Base-by-base conservation (phyloP, 2,113 vertebrate genomes). In the Archocentrus centrarchus region DNA sequence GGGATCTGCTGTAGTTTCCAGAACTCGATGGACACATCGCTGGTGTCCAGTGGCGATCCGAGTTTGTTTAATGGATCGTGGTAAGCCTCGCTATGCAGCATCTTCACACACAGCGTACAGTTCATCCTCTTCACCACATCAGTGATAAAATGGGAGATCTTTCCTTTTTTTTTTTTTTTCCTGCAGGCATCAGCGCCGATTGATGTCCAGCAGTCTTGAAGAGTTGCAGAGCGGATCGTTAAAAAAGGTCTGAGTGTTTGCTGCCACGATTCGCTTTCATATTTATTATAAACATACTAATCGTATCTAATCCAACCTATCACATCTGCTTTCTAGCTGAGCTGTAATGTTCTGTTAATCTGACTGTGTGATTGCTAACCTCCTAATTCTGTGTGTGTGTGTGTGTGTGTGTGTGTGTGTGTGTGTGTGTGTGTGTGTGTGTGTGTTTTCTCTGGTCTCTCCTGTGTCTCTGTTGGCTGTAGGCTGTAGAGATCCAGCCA, bases 181-280 rank as follows among this genome's bases (percentile, higher is more conserved):
- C 68, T 55, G 27, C 90, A 99, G 98, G 96, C 85, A 87, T 60
- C 86, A 89, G n/a, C 94, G 92, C 88, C 96, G 97, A 89, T 95
- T 97, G 83, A 93, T 98, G 77, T 99, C 98, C 64, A 97, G 95
- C 81, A 99, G 98, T 77, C 95, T 99, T 5, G 98, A 99, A 93
- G 98, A 99, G 90, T 77, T 99, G 88, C 97, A 98, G 91, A 97
- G 96, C 61, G 96, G 96, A 88, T 95, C 95, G 24, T 64, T 96
- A 80, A 95, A 96, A 93, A 97, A 97, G 97, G 98, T 99, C 92
- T 55, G 5, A 2, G 10, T 44, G 37, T 61, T 84, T 47, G 8
- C 64, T 60, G 41, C 35, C 17, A n/a, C 3, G 1, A 75, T 24
- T 24, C n/a, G 1, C 20, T 60, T 1, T 73, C 3, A 53, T 41